Conservation (phyloP, 2,113 vertebrate species). For the Notiomystis cincta region DNA sequence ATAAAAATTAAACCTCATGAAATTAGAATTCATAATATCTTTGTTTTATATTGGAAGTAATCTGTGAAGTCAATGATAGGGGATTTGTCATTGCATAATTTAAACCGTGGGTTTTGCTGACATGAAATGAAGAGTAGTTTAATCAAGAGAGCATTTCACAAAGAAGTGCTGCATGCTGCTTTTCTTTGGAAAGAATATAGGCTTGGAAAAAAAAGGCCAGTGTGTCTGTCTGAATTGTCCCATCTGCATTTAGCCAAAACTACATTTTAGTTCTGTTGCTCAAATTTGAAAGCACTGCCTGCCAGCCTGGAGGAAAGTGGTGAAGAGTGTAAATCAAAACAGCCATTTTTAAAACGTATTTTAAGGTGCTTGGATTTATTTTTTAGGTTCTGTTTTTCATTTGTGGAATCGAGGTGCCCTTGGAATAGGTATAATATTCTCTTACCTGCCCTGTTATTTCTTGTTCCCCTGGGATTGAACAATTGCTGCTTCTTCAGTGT, state of each 20-base stretch:
- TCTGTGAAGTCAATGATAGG: neutral
- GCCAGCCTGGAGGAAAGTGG: neutral
- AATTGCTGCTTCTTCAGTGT: neutral
- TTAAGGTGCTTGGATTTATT: neutral
- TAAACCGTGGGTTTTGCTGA: neutral
- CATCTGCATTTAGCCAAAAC: neutral
- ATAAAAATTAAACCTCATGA: neutral
- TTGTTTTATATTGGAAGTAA: neutral
- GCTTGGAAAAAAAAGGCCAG: accelerated
- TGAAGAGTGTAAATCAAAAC: neutral
- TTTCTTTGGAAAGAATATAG: neutral
- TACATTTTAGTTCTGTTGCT: neutral
- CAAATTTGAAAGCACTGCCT: neutral
- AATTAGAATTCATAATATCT: neutral
- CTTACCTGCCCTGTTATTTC: neutral
- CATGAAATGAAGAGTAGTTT: neutral
- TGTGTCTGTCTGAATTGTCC: neutral
- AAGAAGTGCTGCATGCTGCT: neutral
- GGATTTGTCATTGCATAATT: neutral
- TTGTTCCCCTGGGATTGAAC: neutral
- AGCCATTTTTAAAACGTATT: neutral
- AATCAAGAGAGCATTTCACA: neutral
- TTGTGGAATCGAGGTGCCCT: neutral
- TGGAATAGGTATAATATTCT: neutral
- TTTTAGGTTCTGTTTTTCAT: neutral